Conservation (phyloP, 2,113 vertebrate genomes). For the Ciconia stormi region DNA sequence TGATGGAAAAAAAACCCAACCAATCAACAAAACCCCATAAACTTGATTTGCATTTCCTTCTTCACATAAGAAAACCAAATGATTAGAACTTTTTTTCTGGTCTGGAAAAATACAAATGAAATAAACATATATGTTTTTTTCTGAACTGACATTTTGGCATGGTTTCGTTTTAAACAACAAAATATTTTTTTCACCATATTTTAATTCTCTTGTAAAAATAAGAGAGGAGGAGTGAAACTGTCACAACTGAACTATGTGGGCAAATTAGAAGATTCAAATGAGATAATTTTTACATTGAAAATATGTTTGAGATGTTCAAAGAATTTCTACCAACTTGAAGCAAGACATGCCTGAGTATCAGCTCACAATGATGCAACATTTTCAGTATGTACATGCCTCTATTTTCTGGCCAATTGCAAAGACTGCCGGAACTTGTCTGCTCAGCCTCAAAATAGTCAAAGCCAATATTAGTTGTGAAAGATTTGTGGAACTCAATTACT, state of each 20-base stretch:
- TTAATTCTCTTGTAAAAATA: not conserved
- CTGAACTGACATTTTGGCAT: not conserved
- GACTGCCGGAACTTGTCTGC: not conserved
- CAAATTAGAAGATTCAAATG: not conserved
- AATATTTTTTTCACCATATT: not conserved
- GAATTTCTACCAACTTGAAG: not conserved
- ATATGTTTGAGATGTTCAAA: not conserved
- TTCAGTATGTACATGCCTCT: not conserved
- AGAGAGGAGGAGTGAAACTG: not conserved
- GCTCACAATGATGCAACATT: not conserved
- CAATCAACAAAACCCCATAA: not conserved
- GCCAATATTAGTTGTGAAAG: not conserved
- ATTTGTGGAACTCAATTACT: not conserved
- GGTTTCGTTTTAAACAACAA: not conserved
- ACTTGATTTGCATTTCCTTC: not conserved
- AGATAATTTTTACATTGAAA: not conserved
- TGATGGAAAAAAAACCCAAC: not conserved
- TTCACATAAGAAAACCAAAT: not conserved
- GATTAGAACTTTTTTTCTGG: not conserved
- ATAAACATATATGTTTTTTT: not conserved
- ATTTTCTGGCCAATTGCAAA: not conserved
- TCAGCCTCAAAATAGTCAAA: not conserved
- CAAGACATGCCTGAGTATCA: not conserved
- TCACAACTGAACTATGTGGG: not conserved
- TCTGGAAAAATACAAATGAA: not conserved